These are phyloP conservation scores for Cinclus cinclus DNA, from an alignment of 2,113 vertebrate genomes.

Conservation along the genomic window DNA sequence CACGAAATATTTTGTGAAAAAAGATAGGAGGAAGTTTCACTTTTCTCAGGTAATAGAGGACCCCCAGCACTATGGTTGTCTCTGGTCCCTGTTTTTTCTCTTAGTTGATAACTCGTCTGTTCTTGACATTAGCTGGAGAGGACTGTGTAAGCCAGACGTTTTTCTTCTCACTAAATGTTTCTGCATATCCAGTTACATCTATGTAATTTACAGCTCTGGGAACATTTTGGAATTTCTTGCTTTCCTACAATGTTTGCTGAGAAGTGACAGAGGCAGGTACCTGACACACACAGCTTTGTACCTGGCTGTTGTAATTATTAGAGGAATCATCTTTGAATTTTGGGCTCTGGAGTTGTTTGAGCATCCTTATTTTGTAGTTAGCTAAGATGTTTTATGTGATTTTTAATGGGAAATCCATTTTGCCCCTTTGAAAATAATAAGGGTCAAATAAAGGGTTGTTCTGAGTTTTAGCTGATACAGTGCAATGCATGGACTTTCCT, in stretches of 20 bases:
- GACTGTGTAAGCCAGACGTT: not conserved
- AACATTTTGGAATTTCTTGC: slow-evolving; percentile 29
- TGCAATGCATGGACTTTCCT: not conserved
- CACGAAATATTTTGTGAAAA: not conserved
- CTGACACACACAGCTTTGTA: not conserved
- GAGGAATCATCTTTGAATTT: not conserved
- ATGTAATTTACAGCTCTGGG: slow-evolving; percentile 9
- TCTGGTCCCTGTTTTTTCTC: not conserved
- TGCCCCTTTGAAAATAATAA: not conserved
- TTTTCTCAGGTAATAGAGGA: not conserved
- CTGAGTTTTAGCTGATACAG: not conserved
- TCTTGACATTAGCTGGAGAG: slow-evolving; percentile 29
- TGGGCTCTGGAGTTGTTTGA: not conserved
- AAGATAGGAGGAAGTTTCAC: not conserved
- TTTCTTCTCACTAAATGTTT: slow-evolving; percentile 19
- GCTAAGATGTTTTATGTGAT: not conserved
- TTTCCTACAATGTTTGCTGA: not conserved
- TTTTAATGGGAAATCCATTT: not conserved
- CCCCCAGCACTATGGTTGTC: not conserved
- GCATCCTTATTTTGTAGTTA: not conserved
- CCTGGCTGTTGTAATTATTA: not conserved
- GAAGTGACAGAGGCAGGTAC: not conserved
- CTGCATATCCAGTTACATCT: not conserved
- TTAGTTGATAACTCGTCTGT: slow-evolving; percentile 9
- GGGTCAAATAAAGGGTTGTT: not conserved